Evolutionary conservation across 1,140 invertebrate genomes (phyloP).

Genomic region (Proales similis): DNA sequence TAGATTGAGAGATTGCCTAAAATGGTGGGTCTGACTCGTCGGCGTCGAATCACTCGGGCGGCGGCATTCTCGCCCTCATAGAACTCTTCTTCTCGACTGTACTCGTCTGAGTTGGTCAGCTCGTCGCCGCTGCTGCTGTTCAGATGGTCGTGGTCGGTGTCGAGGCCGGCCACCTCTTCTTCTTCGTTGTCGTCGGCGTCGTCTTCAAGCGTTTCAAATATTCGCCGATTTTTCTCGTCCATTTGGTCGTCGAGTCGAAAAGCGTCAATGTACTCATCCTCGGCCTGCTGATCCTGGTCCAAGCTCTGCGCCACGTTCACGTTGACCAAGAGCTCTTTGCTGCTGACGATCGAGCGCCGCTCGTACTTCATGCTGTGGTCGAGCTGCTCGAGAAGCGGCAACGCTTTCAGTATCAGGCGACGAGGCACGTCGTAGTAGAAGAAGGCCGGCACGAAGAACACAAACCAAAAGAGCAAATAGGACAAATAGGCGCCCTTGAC

Average conservation of each 20-base stretch:
- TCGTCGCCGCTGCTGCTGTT: not conserved
- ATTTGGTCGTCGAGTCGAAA: not conserved
- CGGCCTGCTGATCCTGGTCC: conserved; percentile 10
- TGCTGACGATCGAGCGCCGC: conserved; percentile 21
- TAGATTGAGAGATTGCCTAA: not conserved
- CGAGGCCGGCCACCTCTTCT: conserved; percentile 1
- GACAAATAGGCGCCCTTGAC: conserved; percentile 26
- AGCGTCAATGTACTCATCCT: conserved; percentile 9
- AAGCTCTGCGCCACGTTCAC: conserved; percentile 15
- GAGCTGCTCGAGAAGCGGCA: conserved; percentile 22
- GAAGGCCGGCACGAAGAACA: conserved; percentile 30
- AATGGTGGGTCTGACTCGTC: not conserved
- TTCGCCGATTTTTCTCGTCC: not conserved
- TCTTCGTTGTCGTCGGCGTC: conserved; percentile 15
- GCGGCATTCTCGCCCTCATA: not conserved
- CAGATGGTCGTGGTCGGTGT: not conserved
- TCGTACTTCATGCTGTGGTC: conserved; percentile 35
- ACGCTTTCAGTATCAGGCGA: not conserved
- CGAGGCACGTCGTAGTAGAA: conserved; percentile 11
- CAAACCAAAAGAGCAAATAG: conserved; percentile 31
- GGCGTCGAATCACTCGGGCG: conserved; percentile 2
- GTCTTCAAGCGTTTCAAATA: conserved; percentile 17
- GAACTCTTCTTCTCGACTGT: conserved; percentile 8
- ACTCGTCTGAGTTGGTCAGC: conserved; percentile 1
- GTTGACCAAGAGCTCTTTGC: conserved; percentile 12